Evolutionary conservation across 2,797 vertebrate species (phyloP).

Genomic region (Artibeus jamaicensis): DNA sequence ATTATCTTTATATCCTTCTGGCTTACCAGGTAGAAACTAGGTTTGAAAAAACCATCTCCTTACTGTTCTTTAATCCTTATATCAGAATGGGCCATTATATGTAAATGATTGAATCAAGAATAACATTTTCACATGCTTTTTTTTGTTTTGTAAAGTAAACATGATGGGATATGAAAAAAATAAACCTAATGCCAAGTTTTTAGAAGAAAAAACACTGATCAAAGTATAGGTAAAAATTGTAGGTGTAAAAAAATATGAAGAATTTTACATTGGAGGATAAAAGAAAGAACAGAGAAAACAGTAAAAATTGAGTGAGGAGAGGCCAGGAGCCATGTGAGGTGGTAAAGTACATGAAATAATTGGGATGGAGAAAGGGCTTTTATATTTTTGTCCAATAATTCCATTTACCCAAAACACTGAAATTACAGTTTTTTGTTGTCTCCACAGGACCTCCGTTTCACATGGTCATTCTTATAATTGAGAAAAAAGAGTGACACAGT

Average conservation of each 20-base stretch:
- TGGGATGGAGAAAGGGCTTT: neutral
- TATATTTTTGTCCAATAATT: neutral
- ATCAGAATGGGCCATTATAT: neutral
- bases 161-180: neutral
- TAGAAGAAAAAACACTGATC: neutral
- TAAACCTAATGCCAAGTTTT: neutral
- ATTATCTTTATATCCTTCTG: neutral
- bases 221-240: neutral
- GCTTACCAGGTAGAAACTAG: neutral
- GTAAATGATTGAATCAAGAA: neutral
- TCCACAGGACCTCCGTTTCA: neutral
- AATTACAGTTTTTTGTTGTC: neutral
- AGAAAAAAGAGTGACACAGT: neutral
- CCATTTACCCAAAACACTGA: neutral
- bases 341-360: neutral
- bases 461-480: neutral
- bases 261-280: neutral
- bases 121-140: neutral
- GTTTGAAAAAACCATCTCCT: neutral
- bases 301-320: neutral
- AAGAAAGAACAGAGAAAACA: neutral
- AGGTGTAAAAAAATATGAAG: neutral
- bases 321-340: accelerated
- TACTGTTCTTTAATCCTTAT: neutral
- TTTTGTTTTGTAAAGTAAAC: constrained; percentile 6